Base-by-base conservation (phyloP, 1,140 invertebrate genomes). In the Saccostrea cuccullata region DNA sequence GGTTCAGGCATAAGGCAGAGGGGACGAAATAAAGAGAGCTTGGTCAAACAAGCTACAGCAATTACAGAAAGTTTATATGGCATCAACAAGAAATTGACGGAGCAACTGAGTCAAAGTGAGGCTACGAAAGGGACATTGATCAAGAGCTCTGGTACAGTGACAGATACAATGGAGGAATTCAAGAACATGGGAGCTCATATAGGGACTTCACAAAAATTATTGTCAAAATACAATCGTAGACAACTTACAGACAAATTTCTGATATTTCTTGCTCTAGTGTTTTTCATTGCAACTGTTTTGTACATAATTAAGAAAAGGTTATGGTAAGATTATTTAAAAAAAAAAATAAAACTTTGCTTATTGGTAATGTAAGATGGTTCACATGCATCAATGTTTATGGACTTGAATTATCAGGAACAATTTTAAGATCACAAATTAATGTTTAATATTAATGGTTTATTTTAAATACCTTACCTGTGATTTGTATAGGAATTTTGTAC, bases 161-260 rank as follows among this genome's bases (percentile, higher is more conserved):
- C 92, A 26, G 96, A 96, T 11, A 98, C 98, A 8, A 96, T 97
- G 91, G 97, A 97, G 91, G 98, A 99, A 94, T 95, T 99, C 20
- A 96, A 97, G 91, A 96, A 96, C 87, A 98, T 98, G 89, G 97
- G 97, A 12, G 97, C 97, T 91, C 97, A 97, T 13, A 98, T 99
- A 90, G 96, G 96, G 17, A 98, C 98, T 93, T 98, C 98, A 0
- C 97, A 97, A 88, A 98, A 98, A 95, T 95, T 99, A 3, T 95
- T 99, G 60, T 98, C 97, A 30, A 99, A 99, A 96, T 99, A 99
- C 95, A 98, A 97, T 3, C 95, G 98, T 90, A 95, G 98, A 55
- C 98, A 99, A 95, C 97, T 98, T 85, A 99, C 98, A 0, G 98
- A 99, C 94, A 99, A 98, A 96, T 96, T 98, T 77, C 95, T 99